Conservation (phyloP, 2,113 vertebrate genomes). For the Nematolebias whitei region DNA sequence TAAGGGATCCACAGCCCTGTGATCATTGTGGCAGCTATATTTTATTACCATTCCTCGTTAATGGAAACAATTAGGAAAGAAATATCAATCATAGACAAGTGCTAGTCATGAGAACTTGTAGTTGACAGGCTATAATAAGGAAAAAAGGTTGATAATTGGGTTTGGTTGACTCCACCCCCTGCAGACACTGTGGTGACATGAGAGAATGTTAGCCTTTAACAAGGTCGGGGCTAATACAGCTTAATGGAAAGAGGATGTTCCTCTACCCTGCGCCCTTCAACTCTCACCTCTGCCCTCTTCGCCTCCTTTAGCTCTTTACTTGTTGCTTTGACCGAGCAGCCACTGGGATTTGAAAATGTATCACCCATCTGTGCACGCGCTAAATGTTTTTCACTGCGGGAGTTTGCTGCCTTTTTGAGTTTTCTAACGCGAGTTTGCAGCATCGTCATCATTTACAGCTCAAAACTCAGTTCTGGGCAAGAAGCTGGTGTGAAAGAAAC, state of each 20-base stretch:
- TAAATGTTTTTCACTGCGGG: too few relatives aligned
- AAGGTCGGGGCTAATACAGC: conserved; percentile 53
- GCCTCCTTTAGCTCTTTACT: conserved; percentile 38
- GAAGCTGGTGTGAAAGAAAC: background rate
- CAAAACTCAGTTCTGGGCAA: background rate
- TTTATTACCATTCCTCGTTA: conserved; percentile 5
- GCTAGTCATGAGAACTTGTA: conserved; percentile 11
- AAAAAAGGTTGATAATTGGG: conserved; percentile 54
- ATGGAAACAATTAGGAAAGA: conserved; percentile 32
- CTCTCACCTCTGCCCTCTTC: conserved; percentile 32
- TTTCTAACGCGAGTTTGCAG: background rate
- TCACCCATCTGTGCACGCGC: conserved; percentile 6
- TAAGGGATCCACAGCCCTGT: conserved; percentile 21
- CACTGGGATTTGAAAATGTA: conserved; percentile 12
- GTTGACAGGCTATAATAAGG: conserved; percentile 60
- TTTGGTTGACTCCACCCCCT: conserved; percentile 49
- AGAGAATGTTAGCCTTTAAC: conserved; percentile 74
- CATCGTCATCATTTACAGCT: background rate
- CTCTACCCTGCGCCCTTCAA: conserved; percentile 33
- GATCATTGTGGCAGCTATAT: conserved; percentile 21
- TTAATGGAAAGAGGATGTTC: conserved; percentile 67
- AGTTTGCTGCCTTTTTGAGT: too few relatives aligned
- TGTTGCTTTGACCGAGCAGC: conserved; percentile 19
- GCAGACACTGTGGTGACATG: conserved; percentile 69
- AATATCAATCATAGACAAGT: conserved; percentile 29